These are phyloP conservation scores for Drosophila nr. fundita DNA, from an alignment of 2,888 invertebrate species.

Conservation along the genomic window DNA sequence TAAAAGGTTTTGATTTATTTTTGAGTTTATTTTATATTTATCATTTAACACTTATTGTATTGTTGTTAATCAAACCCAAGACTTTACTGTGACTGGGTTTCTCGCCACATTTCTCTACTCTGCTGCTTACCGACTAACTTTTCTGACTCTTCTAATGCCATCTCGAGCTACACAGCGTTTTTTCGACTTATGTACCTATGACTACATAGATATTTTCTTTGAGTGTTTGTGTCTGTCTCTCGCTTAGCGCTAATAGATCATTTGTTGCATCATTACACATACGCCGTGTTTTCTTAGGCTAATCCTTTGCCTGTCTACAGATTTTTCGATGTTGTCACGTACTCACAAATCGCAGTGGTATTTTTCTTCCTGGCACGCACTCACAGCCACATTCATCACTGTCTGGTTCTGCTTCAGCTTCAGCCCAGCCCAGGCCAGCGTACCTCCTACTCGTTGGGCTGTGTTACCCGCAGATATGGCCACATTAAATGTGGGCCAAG, in stretches of 20 bases:
- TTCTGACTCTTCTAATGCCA: background rate
- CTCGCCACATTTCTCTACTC: background rate
- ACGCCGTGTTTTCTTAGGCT: constrained; percentile 45
- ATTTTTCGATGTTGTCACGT: constrained; percentile 66
- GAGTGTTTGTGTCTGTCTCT: constrained; percentile 7
- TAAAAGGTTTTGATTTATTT: background rate
- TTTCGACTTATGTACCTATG: background rate
- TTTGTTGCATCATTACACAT: constrained; percentile 74
- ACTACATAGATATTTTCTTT: background rate
- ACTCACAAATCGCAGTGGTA: constrained; percentile 53
- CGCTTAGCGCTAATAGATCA: constrained; percentile 56
- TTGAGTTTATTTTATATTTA: background rate
- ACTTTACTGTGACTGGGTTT: background rate
- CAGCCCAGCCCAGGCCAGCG: background rate
- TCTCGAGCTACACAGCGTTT: background rate
- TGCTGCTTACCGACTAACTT: background rate
- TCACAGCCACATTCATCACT: constrained; percentile 65
- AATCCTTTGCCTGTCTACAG: constrained; percentile 63
- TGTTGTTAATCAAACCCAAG: background rate
- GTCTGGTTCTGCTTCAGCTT: constrained; percentile 39
- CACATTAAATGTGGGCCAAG: constrained; percentile 66
- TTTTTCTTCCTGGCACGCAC: constrained; percentile 56
- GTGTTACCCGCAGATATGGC: constrained; percentile 35
- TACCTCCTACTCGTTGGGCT: background rate
- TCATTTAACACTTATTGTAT: background rate